Evolutionary conservation across 2,888 invertebrate species (phyloP).

Genomic region (Eristalinus aeneus): DNA sequence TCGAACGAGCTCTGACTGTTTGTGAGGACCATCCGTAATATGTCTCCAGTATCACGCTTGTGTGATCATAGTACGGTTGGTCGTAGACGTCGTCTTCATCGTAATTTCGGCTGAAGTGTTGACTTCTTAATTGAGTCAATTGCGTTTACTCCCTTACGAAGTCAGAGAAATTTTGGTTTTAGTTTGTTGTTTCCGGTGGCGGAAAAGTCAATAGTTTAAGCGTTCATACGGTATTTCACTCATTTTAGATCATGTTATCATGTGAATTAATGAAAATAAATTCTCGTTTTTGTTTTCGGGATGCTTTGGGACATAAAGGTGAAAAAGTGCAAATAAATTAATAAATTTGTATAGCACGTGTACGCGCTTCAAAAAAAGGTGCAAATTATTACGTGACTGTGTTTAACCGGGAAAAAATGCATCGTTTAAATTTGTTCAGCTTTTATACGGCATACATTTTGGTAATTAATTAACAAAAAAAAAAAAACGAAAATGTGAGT

Average conservation of each 20-base stretch:
- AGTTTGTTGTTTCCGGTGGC: constrained; percentile 28
- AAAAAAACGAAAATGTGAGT: background rate
- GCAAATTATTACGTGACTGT: background rate
- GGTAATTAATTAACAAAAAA: background rate
- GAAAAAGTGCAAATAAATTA: background rate
- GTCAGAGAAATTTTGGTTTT: background rate
- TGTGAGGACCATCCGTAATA: constrained; percentile 26
- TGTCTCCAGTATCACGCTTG: constrained; percentile 49
- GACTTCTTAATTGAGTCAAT: background rate
- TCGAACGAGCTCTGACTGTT: constrained; percentile 30
- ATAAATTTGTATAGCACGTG: background rate
- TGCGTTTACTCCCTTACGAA: background rate
- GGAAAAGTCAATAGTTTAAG: background rate
- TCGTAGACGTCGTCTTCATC: background rate
- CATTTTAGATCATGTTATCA: background rate
- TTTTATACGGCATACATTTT: background rate
- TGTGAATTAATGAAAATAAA: background rate
- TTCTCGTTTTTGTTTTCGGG: background rate
- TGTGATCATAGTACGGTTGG: constrained; percentile 51
- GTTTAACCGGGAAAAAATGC: background rate
- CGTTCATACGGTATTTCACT: background rate
- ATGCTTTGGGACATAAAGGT: background rate
- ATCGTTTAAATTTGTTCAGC: background rate
- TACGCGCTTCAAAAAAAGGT: background rate
- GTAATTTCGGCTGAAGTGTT: background rate